These are phyloP conservation scores for Elaphurus davidianus DNA, from an alignment of 2,113 vertebrate species.

Conservation along the genomic window DNA sequence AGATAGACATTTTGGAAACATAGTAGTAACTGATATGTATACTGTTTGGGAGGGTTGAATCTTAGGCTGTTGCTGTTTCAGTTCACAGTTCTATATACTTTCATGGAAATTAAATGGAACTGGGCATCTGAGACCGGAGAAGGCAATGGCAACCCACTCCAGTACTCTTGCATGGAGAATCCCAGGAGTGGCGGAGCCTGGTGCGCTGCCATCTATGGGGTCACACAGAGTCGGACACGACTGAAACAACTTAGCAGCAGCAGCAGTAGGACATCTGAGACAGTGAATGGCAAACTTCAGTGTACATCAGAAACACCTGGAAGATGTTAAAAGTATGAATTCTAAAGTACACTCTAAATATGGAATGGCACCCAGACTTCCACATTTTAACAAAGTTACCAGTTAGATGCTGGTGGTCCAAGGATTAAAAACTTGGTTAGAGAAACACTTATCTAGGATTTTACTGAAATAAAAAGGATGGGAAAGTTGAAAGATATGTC, in stretches of 20 bases:
- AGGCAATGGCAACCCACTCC: too few relatives aligned
- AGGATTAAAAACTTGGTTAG: background rate
- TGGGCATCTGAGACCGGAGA: background rate
- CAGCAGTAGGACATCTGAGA: background rate
- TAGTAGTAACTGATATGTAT: background rate
- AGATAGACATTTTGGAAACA: background rate
- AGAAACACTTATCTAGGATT: background rate
- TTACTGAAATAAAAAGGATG: conserved; percentile 11
- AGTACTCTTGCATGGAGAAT: too few relatives aligned
- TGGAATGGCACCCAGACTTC: background rate
- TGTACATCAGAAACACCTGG: background rate
- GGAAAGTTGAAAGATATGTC: background rate
- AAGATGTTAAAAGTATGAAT: background rate
- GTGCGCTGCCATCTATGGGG: too few relatives aligned
- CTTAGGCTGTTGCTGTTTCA: background rate
- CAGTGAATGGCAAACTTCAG: background rate
- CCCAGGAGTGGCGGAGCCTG: too few relatives aligned
- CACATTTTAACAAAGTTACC: background rate
- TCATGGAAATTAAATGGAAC: background rate
- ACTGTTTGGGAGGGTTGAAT: background rate
- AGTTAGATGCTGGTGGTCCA: background rate
- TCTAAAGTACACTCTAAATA: background rate
- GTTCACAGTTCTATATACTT: background rate
- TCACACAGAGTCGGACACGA: too few relatives aligned
- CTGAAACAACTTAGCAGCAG: too few relatives aligned